phyloP scores from a whole-genome alignment of 2,797 vertebrate species.

The Psittacula derbiana region DNA sequence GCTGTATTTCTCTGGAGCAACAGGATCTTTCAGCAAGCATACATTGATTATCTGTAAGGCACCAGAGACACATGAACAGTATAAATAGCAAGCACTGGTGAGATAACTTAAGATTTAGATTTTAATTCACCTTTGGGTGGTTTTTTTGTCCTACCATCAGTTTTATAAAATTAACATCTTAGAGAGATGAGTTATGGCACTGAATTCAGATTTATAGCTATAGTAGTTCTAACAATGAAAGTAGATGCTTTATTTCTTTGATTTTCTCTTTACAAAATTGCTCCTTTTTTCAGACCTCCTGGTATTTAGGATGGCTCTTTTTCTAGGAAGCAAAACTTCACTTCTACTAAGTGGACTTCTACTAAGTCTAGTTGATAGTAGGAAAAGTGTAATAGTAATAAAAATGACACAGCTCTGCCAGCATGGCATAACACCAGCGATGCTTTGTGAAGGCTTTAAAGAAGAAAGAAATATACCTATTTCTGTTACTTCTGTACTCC shows the following conservation, averaged over 20 bases:
- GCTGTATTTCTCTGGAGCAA: background rate
- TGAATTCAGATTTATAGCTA: background rate
- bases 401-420: background rate
- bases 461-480: background rate
- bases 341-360: background rate
- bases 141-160: background rate
- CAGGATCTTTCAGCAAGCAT: background rate
- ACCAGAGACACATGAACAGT: background rate
- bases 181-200: background rate
- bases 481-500: background rate
- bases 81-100: slow-evolving; percentile 2
- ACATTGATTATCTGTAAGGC: slow-evolving; percentile 37
- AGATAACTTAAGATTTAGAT: background rate
- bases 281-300: background rate
- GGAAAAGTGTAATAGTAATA: background rate
- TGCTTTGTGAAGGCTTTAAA: background rate
- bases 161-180: background rate
- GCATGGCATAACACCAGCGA: background rate
- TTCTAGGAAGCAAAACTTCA: background rate
- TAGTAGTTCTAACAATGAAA: background rate
- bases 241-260: background rate
- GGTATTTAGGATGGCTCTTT: background rate
- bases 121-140: background rate
- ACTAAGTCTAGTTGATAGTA: background rate
- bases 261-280: background rate